Percentiles rank a stretch among this genome's conserved stretches.
These are phyloP conservation scores for Carassius auratus DNA, from an alignment of 2,113 vertebrate genomes.

Conservation along the genomic window DNA sequence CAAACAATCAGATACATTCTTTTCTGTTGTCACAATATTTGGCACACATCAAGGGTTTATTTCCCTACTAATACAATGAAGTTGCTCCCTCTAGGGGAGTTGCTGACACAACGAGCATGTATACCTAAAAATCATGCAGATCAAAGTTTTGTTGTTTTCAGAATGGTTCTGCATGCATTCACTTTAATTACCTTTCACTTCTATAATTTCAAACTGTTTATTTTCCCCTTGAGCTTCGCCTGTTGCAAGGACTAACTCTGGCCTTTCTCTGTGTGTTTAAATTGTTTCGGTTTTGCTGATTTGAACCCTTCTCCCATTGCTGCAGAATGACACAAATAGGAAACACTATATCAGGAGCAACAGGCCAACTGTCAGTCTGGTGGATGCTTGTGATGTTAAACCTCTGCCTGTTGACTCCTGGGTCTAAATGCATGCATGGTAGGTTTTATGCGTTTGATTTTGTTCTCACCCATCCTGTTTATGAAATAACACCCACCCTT, in stretches of 20 bases:
- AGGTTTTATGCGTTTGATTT: slow-evolving; percentile 70
- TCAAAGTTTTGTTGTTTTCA: not conserved
- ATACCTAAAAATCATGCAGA: not conserved
- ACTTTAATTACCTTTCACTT: not conserved
- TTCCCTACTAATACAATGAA: not conserved
- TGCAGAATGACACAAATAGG: slow-evolving; percentile 97
- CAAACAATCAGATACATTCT: not conserved
- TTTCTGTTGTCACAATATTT: not conserved
- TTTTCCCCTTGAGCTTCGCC: slow-evolving; percentile 64
- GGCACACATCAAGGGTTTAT: not conserved
- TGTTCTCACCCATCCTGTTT: slow-evolving; percentile 4
- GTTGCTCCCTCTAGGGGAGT: not conserved
- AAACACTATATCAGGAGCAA: slow-evolving; percentile 98
- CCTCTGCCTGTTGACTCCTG: slow-evolving; percentile 99
- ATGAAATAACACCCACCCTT: slow-evolving; percentile 6
- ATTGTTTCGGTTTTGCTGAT: slow-evolving; percentile 55
- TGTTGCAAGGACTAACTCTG: slow-evolving; percentile 71
- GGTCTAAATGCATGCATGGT: slow-evolving; percentile 99
- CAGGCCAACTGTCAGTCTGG: slow-evolving; percentile 97
- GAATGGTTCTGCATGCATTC: slow-evolving; percentile 34
- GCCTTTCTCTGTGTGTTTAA: slow-evolving; percentile 61
- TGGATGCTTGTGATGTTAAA: slow-evolving; percentile 96
- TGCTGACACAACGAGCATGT: not conserved
- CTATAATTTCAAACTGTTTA: not conserved
- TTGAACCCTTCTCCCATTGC: slow-evolving; percentile 79